phyloP scores from a whole-genome alignment of 2,113 vertebrate genomes.

The Calypte anna region DNA sequence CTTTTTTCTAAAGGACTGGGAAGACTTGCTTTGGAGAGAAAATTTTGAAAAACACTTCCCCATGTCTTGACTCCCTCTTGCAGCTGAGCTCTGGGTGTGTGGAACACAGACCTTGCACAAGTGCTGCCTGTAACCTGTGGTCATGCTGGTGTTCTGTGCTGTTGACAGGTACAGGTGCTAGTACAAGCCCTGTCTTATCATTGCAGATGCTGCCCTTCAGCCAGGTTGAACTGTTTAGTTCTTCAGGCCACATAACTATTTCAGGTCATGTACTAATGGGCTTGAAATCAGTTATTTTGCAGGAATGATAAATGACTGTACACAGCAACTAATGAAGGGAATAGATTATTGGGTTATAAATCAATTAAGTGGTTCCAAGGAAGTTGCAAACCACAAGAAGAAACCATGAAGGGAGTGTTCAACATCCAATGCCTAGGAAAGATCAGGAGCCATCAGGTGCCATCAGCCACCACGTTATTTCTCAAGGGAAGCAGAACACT shows the following conservation, averaged over 20 bases:
- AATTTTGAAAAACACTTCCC: not conserved
- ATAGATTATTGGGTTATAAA: conserved; percentile 56
- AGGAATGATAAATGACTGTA: conserved; percentile 39
- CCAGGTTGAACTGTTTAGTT: not conserved
- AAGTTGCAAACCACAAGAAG: conserved; percentile 12
- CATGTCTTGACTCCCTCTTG: not conserved
- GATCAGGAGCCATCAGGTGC: not conserved
- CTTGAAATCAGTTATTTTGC: not conserved
- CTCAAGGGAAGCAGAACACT: not conserved
- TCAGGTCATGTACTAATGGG: conserved; percentile 36
- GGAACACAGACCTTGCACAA: not conserved
- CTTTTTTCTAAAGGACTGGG: not conserved
- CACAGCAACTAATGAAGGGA: not conserved
- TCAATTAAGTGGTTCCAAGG: conserved; percentile 50
- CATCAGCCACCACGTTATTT: not conserved
- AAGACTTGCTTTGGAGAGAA: not conserved
- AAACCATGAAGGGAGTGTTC: not conserved
- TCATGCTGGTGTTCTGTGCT: not conserved
- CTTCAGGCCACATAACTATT: not conserved
- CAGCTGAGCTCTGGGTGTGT: accelerated
- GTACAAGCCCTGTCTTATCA: not conserved
- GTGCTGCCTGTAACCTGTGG: not conserved
- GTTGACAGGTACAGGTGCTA: not conserved
- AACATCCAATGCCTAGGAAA: not conserved
- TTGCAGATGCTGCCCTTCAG: not conserved